Conservation (phyloP, 1,140 invertebrate species). For the Drosophila eugracilis region DNA sequence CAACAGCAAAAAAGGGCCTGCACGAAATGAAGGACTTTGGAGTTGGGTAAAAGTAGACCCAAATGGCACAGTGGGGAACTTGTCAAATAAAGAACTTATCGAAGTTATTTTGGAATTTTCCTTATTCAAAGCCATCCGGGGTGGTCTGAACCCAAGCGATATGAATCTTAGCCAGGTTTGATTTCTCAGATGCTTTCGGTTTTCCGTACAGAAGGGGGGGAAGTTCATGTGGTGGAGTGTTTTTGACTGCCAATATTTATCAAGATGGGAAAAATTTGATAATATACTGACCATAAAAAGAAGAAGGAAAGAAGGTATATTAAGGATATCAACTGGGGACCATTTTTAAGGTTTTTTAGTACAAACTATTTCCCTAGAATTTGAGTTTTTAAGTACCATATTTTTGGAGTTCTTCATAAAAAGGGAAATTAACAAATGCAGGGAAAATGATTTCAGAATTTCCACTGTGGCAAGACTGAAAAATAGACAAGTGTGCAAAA, state of each 20-base stretch:
- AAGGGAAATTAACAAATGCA: too few species aligned
- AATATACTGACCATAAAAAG: conserved; percentile 5
- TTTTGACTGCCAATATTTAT: conserved; percentile 3
- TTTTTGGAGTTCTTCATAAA: neutral
- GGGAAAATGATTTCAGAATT: neutral
- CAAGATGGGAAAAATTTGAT: neutral
- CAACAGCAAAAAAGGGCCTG: conserved; percentile 8
- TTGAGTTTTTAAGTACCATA: neutral
- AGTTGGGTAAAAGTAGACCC: conserved; percentile 11
- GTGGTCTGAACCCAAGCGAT: conserved; percentile 10
- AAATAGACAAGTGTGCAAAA: conserved; percentile 44
- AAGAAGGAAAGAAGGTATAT: neutral
- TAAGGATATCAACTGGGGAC: too few species aligned
- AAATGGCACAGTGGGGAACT: conserved; percentile 46
- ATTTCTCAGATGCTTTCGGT: conserved; percentile 8
- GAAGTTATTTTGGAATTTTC: conserved; percentile 37
- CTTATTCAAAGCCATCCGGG: conserved; percentile 26
- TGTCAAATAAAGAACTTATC: conserved; percentile 52
- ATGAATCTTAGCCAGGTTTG: conserved; percentile 40
- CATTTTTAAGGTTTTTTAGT: too few species aligned
- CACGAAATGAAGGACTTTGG: conserved; percentile 7
- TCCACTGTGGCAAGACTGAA: conserved; percentile 34
- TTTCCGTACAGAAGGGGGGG: too few species aligned
- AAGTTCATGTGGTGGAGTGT: conserved; percentile 7
- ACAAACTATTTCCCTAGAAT: neutral